These are phyloP conservation scores for Castor canadensis DNA, from an alignment of 2,113 vertebrate genomes.

Conservation along the genomic window DNA sequence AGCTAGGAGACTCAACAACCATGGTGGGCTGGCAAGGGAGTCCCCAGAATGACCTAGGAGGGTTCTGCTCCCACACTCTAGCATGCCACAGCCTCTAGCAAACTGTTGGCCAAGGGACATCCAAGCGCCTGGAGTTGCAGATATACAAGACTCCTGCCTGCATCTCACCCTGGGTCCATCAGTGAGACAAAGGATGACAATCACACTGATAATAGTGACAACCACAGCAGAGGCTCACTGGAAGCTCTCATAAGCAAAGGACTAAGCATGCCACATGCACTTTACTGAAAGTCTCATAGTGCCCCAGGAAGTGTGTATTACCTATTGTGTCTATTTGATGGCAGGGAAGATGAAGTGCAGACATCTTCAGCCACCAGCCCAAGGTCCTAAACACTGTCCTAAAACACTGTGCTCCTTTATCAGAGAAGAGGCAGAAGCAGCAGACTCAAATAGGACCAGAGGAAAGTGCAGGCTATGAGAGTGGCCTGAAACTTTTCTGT, in stretches of 20 bases:
- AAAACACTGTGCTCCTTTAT: no score
- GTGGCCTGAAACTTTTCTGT: background rate
- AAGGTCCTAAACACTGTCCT: no score
- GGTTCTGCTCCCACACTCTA: background rate
- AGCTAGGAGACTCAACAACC: rapidly evolving
- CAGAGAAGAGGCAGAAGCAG: background rate
- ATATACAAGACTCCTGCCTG: background rate
- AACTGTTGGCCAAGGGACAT: background rate
- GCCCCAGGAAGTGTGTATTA: rapidly evolving
- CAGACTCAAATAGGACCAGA: background rate
- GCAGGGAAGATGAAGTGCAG: background rate
- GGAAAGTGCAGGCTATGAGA: background rate
- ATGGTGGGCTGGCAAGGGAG: no score
- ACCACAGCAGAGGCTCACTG: background rate
- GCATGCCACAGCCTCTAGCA: background rate
- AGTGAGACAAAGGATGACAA: rapidly evolving
- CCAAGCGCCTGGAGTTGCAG: no score
- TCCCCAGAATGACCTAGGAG: rapidly evolving
- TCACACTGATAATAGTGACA: background rate
- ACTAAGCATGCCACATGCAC: background rate
- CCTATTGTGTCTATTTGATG: background rate
- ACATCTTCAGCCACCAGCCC: background rate
- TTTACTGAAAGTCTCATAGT: no score
- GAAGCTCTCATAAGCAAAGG: background rate
- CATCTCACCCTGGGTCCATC: no score